A percentile compares a stretch with the other conserved stretches of the same genome.
Conservation (phyloP, 2,113 vertebrate genomes). For the Aldabrachelys gigantea region DNA sequence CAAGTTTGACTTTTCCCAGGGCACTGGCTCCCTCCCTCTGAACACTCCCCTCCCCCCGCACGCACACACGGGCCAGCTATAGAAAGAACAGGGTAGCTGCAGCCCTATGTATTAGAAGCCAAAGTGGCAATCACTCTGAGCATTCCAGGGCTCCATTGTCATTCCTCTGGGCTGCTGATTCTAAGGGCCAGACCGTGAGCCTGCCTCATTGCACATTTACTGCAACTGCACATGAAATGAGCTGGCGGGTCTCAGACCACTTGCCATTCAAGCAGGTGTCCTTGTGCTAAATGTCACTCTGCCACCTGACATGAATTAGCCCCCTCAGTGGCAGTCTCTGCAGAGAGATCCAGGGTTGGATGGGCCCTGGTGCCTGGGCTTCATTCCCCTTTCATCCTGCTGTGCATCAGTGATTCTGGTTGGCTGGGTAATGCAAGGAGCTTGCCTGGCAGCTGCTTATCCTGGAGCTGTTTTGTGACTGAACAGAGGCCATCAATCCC, state of each 20-base stretch:
- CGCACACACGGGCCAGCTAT: not conserved
- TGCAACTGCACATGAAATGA: not conserved
- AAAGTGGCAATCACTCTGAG: not conserved
- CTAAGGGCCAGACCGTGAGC: not conserved
- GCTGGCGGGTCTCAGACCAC: not conserved
- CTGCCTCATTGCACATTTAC: not conserved
- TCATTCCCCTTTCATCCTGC: not conserved
- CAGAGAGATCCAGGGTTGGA: not conserved
- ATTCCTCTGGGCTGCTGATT: not conserved
- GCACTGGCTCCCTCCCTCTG: conserved; percentile 42
- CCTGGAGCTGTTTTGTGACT: not conserved
- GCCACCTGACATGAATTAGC: not conserved
- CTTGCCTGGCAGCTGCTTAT: not conserved
- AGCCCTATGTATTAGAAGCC: not conserved
- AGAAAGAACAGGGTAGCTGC: not conserved
- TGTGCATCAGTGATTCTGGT: not conserved
- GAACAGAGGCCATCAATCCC: not conserved
- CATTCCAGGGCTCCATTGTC: not conserved
- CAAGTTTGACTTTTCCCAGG: conserved; percentile 75
- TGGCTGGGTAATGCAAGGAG: not conserved
- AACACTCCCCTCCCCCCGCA: not conserved
- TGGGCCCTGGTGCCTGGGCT: not conserved
- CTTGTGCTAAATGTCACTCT: not conserved
- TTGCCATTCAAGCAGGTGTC: not conserved
- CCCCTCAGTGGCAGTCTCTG: not conserved